Evolutionary conservation across 2,888 invertebrate species (phyloP).

Genomic region (Cephonodes hylas): DNA sequence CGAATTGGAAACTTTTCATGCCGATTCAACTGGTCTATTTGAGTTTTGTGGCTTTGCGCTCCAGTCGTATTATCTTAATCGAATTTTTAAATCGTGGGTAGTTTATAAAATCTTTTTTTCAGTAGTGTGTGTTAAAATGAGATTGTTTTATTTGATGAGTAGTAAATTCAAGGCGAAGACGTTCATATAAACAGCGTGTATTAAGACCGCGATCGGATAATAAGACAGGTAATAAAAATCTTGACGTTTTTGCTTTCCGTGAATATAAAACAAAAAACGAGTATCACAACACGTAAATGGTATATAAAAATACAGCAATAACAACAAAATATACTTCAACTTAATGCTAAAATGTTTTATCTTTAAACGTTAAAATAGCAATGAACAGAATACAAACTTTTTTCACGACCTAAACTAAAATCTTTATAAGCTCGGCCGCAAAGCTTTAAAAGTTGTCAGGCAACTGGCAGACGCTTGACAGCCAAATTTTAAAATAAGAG

Average conservation of each 20-base stretch:
- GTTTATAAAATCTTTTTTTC: not conserved
- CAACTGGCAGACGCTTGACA: not conserved
- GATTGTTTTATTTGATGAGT: too few relatives aligned
- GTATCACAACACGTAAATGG: too few relatives aligned
- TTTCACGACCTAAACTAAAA: not conserved
- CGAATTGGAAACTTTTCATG: conserved; percentile 35
- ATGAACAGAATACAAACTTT: not conserved
- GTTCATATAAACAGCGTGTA: too few relatives aligned
- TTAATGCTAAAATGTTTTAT: too few relatives aligned
- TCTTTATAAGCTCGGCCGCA: not conserved
- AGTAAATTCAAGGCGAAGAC: too few relatives aligned
- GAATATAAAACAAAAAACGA: too few relatives aligned
- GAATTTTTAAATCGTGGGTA: conserved; percentile 23
- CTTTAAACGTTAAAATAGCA: not conserved
- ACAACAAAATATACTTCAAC: too few relatives aligned
- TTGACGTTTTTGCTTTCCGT: too few relatives aligned
- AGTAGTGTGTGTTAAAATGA: not conserved
- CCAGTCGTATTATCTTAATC: conserved; percentile 34
- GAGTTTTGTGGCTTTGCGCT: conserved; percentile 25
- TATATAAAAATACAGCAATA: too few relatives aligned
- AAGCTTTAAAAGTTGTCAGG: not conserved
- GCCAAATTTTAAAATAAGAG: not conserved
- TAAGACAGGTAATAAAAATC: too few relatives aligned
- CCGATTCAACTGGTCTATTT: conserved; percentile 26
- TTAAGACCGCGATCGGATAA: too few relatives aligned